Conservation (phyloP, 2,113 vertebrate species). For the Paramisgurnus dabryanus region DNA sequence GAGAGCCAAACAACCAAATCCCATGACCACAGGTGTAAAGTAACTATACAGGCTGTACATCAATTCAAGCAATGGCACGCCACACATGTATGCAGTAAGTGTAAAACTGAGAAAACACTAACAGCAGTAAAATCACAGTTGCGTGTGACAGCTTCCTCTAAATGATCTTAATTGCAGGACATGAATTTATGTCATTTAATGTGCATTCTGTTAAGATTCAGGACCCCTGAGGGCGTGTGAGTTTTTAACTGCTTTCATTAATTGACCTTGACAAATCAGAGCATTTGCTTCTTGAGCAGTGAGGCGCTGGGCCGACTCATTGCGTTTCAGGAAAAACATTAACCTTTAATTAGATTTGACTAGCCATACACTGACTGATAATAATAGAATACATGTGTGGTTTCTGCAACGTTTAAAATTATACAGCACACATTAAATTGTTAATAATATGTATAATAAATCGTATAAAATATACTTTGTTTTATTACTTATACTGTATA, state of each 20-base stretch:
- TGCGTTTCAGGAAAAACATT: constrained; percentile 36
- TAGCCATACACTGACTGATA: neutral
- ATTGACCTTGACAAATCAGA: constrained; percentile 80
- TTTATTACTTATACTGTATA: too few relatives aligned
- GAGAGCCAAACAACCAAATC: constrained; percentile 9
- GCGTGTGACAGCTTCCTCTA: constrained; percentile 27
- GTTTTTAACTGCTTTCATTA: constrained; percentile 66
- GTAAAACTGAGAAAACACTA: neutral
- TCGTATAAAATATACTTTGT: too few relatives aligned
- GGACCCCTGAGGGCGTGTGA: constrained; percentile 60
- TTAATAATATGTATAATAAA: constrained; percentile 18
- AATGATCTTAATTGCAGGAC: constrained; percentile 69
- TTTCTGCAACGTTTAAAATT: neutral
- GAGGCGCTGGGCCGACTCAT: constrained; percentile 29
- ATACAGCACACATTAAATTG: neutral
- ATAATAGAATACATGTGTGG: neutral
- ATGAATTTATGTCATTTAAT: constrained; percentile 66
- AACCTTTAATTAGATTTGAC: constrained; percentile 35
- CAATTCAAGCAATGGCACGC: neutral
- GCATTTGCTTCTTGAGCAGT: constrained; percentile 54
- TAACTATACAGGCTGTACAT: neutral
- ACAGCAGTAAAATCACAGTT: constrained; percentile 1
- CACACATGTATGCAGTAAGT: too few relatives aligned
- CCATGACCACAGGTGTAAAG: neutral
- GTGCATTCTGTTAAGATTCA: constrained; percentile 67